Percentiles rank a stretch among this genome's conserved stretches.
These are phyloP conservation scores for Masnerella sp. DNA, from an alignment of 2,888 invertebrate genomes.

Conservation along the genomic window DNA sequence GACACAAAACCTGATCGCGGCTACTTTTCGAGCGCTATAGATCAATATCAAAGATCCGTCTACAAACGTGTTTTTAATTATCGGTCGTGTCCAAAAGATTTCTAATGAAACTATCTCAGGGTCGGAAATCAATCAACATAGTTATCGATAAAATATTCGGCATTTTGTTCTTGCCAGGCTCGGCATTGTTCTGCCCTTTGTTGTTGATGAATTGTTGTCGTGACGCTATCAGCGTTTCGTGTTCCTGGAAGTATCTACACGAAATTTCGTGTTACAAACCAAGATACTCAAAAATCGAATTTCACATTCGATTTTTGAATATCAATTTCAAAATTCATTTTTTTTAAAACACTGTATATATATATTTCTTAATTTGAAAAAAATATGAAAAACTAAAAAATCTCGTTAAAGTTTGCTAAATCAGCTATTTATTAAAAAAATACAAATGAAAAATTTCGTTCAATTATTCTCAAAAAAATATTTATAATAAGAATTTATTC, in stretches of 20 bases:
- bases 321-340: no score
- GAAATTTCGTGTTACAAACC: background rate
- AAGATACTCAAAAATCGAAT: no score
- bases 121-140: constrained; percentile 35
- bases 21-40: constrained; percentile 44
- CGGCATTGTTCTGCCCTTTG: constrained; percentile 2
- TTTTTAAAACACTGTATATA: no score
- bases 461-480: no score
- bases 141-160: constrained; percentile 46
- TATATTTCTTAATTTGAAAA: no score
- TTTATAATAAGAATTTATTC: no score
- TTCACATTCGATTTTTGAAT: no score
- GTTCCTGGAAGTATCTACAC: background rate
- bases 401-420: no score
- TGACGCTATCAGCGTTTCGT: background rate
- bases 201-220: constrained; percentile 13
- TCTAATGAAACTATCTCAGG: constrained; percentile 55
- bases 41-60: constrained; percentile 38
- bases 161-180: constrained; percentile 20
- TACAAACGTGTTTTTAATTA: constrained; percentile 57
- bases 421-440: no score
- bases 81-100: constrained; percentile 31
- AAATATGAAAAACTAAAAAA: no score
- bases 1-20: constrained; percentile 38
- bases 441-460: no score